Evolutionary conservation across 2,797 vertebrate species (phyloP), one percentile per base, ranked within the genome.

Genomic region (Percopsis omiscomaycus): DNA sequence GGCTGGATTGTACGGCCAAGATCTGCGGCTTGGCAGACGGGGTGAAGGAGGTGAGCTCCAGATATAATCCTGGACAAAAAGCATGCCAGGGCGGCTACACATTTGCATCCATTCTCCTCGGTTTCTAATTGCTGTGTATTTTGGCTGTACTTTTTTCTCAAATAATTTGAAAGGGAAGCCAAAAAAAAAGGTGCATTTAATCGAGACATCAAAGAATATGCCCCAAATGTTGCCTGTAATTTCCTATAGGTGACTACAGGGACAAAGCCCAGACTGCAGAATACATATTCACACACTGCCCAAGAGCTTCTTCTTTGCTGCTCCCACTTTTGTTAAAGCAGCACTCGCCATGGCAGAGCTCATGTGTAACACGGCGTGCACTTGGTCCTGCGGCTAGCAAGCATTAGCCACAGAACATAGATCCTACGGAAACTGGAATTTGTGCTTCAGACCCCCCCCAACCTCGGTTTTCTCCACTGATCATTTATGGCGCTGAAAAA

Each of bases 401-500:
- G 55, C 55, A 79, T 85, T 81, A 79, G 73, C 73, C 58, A 71
- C 42, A 53, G 55, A 80, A 82, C 75, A 78, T 74, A 66, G 75
- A 68, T 69, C 66, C 80, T 80, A 80, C 79, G 80, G 81, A 54
- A 58, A 58, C 64, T 72, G 55, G 68, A 85, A 84, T 84, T 60
- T 80, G 80, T 64, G 80, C 77, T 84, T 80, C 64, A 42, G 59
- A 65, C 15, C 59, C 46, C 59, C 46, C 68, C 51, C 60, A 53
- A 55, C 67, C 68, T 75, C 46, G 52, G 50, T 55, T 71, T 73
- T 60, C 51, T 59, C 64, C 46, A 72, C 62, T 63, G 64, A 74
- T 81, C 69, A 84, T 82, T 85, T 75, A 81, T 80, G 48, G 47
- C 75, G 65, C 69, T 59, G 57, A 70, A 37, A 71, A 55, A 66